Percentiles rank a stretch among this genome's conserved stretches.
phyloP scores from a whole-genome alignment of 2,113 vertebrate species.

The Monopterus albus region DNA sequence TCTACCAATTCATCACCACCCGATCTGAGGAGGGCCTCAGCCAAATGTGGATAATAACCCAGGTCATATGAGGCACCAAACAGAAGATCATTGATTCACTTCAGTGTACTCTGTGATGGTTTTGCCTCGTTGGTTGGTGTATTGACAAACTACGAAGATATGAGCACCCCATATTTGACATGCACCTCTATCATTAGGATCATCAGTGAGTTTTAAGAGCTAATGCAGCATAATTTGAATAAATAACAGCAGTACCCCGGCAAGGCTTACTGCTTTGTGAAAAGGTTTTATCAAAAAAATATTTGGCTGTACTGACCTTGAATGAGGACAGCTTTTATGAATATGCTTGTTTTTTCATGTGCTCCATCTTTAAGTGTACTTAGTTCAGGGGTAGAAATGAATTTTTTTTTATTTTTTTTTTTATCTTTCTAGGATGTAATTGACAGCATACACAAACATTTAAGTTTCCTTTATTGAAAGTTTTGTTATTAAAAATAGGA shows the following conservation, averaged over 20 bases:
- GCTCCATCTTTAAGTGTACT: background rate
- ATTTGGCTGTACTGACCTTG: too few relatives aligned
- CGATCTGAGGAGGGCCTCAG: conserved; percentile 19
- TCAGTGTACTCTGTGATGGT: background rate
- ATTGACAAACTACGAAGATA: too few relatives aligned
- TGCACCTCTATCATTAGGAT: too few relatives aligned
- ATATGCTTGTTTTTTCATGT: background rate
- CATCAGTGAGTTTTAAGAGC: background rate
- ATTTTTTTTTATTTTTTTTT: too few relatives aligned
- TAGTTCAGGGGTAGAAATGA: background rate
- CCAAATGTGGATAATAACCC: conserved; percentile 28
- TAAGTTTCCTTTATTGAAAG: too few relatives aligned
- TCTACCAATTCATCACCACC: conserved; percentile 49
- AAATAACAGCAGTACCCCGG: too few relatives aligned
- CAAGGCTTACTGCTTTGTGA: too few relatives aligned
- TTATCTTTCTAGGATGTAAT: too few relatives aligned
- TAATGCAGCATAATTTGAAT: background rate
- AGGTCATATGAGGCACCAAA: conserved; percentile 4
- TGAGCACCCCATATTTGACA: too few relatives aligned
- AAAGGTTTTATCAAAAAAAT: too few relatives aligned
- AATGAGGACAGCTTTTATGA: background rate
- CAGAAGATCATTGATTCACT: conserved; percentile 14
- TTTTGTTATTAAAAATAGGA: too few relatives aligned
- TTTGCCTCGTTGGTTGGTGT: background rate
- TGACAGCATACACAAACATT: too few relatives aligned